Evolutionary conservation across 2,888 invertebrate genomes (phyloP).

Genomic region (Dryomyza anilis): DNA sequence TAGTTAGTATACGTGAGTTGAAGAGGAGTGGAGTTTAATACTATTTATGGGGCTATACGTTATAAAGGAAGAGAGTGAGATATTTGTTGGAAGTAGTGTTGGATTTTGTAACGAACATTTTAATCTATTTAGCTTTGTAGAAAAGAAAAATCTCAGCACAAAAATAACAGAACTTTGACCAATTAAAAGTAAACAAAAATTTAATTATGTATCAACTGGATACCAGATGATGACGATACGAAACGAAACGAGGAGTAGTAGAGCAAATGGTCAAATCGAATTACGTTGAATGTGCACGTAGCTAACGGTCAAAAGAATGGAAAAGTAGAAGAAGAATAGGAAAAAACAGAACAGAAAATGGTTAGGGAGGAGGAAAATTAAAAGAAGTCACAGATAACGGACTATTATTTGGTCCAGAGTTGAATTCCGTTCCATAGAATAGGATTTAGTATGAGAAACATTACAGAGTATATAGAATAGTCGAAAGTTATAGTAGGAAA

Average conservation of each 20-base stretch:
- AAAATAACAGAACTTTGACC: constrained; percentile 37
- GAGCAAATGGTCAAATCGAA: constrained; percentile 43
- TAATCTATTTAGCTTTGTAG: constrained; percentile 28
- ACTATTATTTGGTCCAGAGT: no score
- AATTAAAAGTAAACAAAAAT: constrained; percentile 56
- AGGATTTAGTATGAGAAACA: no score
- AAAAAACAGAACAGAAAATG: background rate
- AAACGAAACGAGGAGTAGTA: constrained; percentile 23
- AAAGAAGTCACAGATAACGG: no score
- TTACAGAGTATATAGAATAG: background rate
- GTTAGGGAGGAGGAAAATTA: background rate
- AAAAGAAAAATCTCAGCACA: constrained; percentile 32
- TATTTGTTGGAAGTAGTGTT: background rate
- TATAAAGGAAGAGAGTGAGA: background rate
- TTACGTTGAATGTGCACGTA: constrained; percentile 36
- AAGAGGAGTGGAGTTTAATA: background rate
- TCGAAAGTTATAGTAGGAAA: no score
- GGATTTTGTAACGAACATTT: constrained; percentile 8
- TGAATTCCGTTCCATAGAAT: no score
- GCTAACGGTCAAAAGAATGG: constrained; percentile 14
- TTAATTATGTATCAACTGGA: constrained; percentile 49
- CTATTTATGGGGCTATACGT: background rate
- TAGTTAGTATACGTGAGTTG: background rate
- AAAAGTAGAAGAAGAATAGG: background rate
- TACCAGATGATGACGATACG: constrained; percentile 36